Base-by-base conservation (phyloP, 2,797 vertebrate species). In the Jordanella pulchra region DNA sequence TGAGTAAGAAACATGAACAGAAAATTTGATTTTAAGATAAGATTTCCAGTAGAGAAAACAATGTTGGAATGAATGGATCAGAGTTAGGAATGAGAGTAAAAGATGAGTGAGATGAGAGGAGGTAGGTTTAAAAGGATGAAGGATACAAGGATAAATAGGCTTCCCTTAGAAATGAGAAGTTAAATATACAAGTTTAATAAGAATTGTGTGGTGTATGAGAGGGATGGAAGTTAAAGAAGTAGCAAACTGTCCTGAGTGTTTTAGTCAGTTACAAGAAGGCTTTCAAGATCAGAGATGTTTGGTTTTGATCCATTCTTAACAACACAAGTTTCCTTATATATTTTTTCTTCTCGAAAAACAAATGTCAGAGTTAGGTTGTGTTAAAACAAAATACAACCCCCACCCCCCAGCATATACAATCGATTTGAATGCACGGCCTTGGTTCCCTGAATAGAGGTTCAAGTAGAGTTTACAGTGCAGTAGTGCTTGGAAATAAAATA, bases 381-480 rank as follows among this genome's bases (percentile, higher is more conserved):
- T 4, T 63, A 9, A 42, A 25, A 63, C 17, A 32, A 58, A 63
- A 5, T n/a, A n/a, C 17, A 13, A 42, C 14, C 35, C 15, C 11
- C 23, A 25, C 23, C 13, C 35, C 35, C 5, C 35, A 32, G 23
- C 35, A 15, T 63, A 44, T 25, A 4, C 42, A 13, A n/a, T 35
- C 12, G 2, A n/a, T 39, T 61, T 39, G 58, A n/a, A 2, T 39
- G 5, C 2, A 14, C 18, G n/a, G 32, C 32, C n/a, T 21, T 12
- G 13, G 32, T n/a, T 61, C 58, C 21, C 32, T n/a, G 11, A 0
- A 12, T 72, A 58, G 53, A 51, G 72, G 91, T 90, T 93, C 87
- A 91, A 63, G 54, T 3, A 68, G 72, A 89, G 89, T 91, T 90
- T 82, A 90, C 68, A 27, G 74, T 69, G 68, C 69, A 42, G 68